Evolutionary conservation across 23 tunicate species (phyloP).

Genomic region (Aplidium turbinatum): DNA sequence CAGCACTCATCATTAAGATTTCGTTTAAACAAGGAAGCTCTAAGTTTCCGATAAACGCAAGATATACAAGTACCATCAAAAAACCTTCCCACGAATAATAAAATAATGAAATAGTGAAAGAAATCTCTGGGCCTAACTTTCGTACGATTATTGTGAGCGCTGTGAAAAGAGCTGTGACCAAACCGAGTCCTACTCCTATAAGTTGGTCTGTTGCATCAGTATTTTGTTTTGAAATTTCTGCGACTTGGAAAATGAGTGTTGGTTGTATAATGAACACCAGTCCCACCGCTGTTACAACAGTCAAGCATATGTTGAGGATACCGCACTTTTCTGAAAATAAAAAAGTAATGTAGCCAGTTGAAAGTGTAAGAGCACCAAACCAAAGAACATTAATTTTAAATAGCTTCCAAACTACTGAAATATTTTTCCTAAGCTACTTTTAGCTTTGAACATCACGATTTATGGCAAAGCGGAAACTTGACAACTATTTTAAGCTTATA

Average conservation of each 20-base stretch:
- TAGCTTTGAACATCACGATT: not conserved
- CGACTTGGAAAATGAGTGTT: not conserved
- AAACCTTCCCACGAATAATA: constrained; percentile 5
- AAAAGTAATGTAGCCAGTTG: no score
- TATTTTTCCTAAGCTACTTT: not conserved
- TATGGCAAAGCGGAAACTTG: not conserved
- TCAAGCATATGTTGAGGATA: not conserved
- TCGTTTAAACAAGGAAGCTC: not conserved
- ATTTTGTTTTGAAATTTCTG: not conserved
- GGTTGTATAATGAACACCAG: constrained; percentile 7
- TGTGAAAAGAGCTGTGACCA: not conserved
- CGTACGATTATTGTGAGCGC: constrained; percentile 11
- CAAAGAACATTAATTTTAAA: no score
- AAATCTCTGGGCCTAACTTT: constrained; percentile 17
- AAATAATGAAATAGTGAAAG: constrained; percentile 10
- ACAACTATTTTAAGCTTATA: not conserved
- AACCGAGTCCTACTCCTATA: not conserved
- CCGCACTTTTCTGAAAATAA: constrained; percentile 3
- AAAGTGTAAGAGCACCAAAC: no score
- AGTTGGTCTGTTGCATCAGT: not conserved
- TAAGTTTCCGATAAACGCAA: not conserved
- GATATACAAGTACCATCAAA: constrained; percentile 4
- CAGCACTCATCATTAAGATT: not conserved
- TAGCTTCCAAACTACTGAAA: not conserved
- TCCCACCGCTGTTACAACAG: constrained; percentile 1